Base-by-base conservation (phyloP, 2,888 invertebrate genomes). In the Crematogaster levior region DNA sequence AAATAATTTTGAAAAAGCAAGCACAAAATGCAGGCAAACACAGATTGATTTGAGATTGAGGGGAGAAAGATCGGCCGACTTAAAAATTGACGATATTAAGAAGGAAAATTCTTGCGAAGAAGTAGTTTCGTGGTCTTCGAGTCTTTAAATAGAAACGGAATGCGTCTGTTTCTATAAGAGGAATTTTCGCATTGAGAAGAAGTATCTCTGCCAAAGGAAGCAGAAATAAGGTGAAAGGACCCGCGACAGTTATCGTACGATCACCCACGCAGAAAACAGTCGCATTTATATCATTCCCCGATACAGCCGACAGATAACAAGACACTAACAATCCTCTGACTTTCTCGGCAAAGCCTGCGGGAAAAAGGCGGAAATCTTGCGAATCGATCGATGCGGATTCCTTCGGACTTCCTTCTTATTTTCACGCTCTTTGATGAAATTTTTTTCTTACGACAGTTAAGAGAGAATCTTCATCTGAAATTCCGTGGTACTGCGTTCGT, bases 291-390 rank as follows among this genome's bases (percentile, higher is more conserved):
- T 85, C 86, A 86, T 80, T 80, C 24, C 24, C 9, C 58, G 68
- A 80, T 66, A 66, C 34, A 53, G 34, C 53, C 77, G 27, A 68
- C 88, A 88, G 51, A 63, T 88, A 88, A 88, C 87, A 83, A 88
- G 86, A 79, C 18, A 70, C 87, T 89, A 88, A 88, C 88, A 82
- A 88, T 87, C 89, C 79, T 30, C 61, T 53, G 82, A 40, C 66
- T 82, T 66, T 56, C 27, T 37, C 51, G 18, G 18, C 3, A 18
- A 61, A 56, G 61, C 61, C 12, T 10, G 68, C 68, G 30, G 40
- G 30, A 30, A 56, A 56, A 68, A 18, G 30, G 30, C 6, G 58
- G 27, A 40, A 66, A 43, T 56, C 43, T 43, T 18, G 30, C 24
- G 18, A 10, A 10, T 3, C 34, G 60, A 74, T 73, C 79, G 65